Evolutionary conservation across 2,888 invertebrate genomes (phyloP).

Genomic region (Hoplodrina ambigua): DNA sequence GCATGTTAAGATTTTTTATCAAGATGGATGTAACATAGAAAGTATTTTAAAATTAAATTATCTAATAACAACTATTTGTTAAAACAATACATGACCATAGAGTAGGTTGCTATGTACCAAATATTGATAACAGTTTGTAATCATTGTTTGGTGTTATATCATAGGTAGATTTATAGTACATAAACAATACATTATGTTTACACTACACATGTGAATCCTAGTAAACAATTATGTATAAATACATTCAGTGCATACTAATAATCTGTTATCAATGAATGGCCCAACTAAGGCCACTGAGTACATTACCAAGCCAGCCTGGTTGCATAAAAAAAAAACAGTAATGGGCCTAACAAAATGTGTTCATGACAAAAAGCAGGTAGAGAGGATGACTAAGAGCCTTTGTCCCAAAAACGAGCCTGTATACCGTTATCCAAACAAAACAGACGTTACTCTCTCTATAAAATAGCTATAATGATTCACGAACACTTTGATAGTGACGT

Average conservation of each 20-base stretch:
- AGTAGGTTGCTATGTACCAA: constrained; percentile 43
- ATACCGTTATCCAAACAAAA: constrained; percentile 88
- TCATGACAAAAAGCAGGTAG: constrained; percentile 83
- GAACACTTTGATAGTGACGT: constrained; percentile 70
- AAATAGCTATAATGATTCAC: constrained; percentile 81
- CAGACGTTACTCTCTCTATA: constrained; percentile 79
- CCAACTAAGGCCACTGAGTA: constrained; percentile 37
- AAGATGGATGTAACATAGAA: constrained; percentile 1
- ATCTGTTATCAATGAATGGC: constrained; percentile 56
- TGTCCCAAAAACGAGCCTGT: constrained; percentile 85
- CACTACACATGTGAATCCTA: constrained; percentile 40
- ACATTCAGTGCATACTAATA: constrained; percentile 44
- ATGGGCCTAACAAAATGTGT: constrained; percentile 71
- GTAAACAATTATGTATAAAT: constrained; percentile 56
- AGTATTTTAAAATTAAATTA: constrained; percentile 12
- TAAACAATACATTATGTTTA: constrained; percentile 63
- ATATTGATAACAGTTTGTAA: constrained; percentile 47
- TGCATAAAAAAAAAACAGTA: constrained; percentile 64
- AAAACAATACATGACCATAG: constrained; percentile 33
- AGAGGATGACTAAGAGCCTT: constrained; percentile 84
- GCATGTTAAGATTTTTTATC: not conserved
- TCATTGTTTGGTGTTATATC: constrained; percentile 48
- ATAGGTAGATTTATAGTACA: constrained; percentile 39
- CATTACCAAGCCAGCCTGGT: constrained; percentile 51
- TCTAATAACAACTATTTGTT: constrained; percentile 26